A percentile compares a stretch with the other conserved stretches of the same genome.
phyloP scores from a whole-genome alignment of 2,113 vertebrate species.

The Cyprinus carpio region DNA sequence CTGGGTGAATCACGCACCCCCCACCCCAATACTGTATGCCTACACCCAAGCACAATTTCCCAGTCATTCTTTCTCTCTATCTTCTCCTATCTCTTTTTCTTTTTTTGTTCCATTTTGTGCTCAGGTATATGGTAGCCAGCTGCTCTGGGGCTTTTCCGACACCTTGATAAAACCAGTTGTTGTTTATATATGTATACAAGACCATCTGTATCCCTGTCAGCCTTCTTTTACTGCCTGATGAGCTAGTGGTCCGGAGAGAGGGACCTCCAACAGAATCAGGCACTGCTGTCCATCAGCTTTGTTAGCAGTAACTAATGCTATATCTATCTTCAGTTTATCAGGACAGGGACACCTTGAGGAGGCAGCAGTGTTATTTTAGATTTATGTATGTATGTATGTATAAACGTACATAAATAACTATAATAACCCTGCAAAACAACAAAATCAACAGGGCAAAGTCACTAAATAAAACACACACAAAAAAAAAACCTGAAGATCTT shows the following conservation, averaged over 20 bases:
- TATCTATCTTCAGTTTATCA: neutral
- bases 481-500: too few relatives aligned
- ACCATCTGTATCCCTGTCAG: slow-evolving; percentile 38
- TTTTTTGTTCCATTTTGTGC: neutral
- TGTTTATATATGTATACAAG: slow-evolving; percentile 27
- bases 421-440: too few relatives aligned
- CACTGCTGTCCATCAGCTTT: neutral
- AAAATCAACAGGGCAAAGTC: too few relatives aligned
- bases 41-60: neutral
- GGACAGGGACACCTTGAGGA: neutral
- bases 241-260: slow-evolving; percentile 28
- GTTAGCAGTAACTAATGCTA: slow-evolving; percentile 7
- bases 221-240: slow-evolving; percentile 35
- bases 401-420: too few relatives aligned
- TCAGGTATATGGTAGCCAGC: slow-evolving; percentile 11
- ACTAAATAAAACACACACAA: too few relatives aligned
- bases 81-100: neutral
- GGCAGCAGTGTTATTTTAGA: neutral
- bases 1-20: neutral
- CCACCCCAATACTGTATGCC: neutral
- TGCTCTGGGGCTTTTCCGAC: slow-evolving; percentile 43
- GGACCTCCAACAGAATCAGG: neutral
- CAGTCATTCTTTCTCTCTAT: neutral
- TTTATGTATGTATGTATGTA: too few relatives aligned
- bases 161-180: slow-evolving; percentile 19